Percentiles rank a stretch among this genome's conserved stretches.
Evolutionary conservation across 1,140 invertebrate species (phyloP).

Genomic region (Leptinotarsa defecta): DNA sequence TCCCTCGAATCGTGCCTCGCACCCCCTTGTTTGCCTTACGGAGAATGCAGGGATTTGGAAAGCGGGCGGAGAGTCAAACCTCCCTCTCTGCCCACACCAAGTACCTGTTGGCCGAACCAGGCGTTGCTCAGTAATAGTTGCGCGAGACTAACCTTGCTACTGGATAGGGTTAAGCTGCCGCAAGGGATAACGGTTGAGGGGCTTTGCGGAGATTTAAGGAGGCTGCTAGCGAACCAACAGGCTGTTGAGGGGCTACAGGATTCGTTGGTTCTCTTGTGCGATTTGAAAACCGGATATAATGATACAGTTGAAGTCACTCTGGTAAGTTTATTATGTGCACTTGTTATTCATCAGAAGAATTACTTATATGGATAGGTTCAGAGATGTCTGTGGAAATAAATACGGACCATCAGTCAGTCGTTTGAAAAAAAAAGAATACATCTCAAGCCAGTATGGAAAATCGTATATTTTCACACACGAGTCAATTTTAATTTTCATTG

Average conservation of each 20-base stretch:
- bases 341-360: too few species aligned
- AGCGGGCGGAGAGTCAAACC: slow-evolving; percentile 75
- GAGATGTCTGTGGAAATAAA: too few species aligned
- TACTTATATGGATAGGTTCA: too few species aligned
- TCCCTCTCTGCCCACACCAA: slow-evolving; percentile 71
- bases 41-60: slow-evolving; percentile 78
- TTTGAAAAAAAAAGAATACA: too few species aligned
- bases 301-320: slow-evolving; percentile 87
- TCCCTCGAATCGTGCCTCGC: slow-evolving; percentile 76
- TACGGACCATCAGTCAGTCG: too few species aligned
- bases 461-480: too few species aligned
- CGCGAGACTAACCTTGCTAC: slow-evolving; percentile 73
- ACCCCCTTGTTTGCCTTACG: slow-evolving; percentile 76
- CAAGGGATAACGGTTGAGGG: slow-evolving; percentile 74
- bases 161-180: slow-evolving; percentile 68
- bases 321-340: slow-evolving; percentile 60
- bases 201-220: slow-evolving; percentile 70
- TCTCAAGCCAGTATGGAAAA: too few species aligned
- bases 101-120: slow-evolving; percentile 79
- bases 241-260: slow-evolving; percentile 60
- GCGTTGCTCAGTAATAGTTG: slow-evolving; percentile 71
- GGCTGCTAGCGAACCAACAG: slow-evolving; percentile 66
- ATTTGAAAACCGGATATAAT: slow-evolving; percentile 76
- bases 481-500: too few species aligned
- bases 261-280: slow-evolving; percentile 76